Conservation (phyloP, 2,888 invertebrate genomes). For the Clivina fossor region DNA sequence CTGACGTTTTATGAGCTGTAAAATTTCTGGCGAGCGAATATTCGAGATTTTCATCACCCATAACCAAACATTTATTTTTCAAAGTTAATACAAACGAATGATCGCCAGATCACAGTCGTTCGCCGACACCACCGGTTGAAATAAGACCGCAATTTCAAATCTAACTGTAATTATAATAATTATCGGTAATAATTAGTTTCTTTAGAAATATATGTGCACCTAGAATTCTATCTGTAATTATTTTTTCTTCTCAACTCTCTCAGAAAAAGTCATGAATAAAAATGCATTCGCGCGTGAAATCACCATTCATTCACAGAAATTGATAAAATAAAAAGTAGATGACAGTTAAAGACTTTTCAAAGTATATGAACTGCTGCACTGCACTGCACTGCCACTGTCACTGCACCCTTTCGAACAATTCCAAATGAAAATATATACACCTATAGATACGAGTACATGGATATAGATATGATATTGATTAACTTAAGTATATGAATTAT, state of each 20-base stretch:
- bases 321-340: conserved; percentile 25
- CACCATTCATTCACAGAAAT: conserved; percentile 23
- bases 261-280: conserved; percentile 12
- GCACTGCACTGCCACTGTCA: no score
- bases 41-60: conserved; percentile 6
- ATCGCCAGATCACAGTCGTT: no score
- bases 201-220: conserved; percentile 11
- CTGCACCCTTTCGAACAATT: no score
- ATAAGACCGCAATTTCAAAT: neutral
- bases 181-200: conserved; percentile 14
- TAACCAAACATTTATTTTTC: conserved; percentile 17
- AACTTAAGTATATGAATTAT: no score
- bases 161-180: neutral
- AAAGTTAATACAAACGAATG: no score
- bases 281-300: conserved; percentile 23
- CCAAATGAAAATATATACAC: no score
- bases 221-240: conserved; percentile 9
- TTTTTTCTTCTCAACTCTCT: conserved; percentile 10
- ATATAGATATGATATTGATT: no score
- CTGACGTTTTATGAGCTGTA: conserved; percentile 13
- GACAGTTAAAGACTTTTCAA: conserved; percentile 20
- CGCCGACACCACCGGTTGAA: no score
- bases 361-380: conserved; percentile 12
- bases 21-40: conserved; percentile 5
- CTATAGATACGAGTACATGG: no score